These are phyloP conservation scores for Drosophila rufa DNA, from an alignment of 1,140 invertebrate genomes.

Conservation along the genomic window DNA sequence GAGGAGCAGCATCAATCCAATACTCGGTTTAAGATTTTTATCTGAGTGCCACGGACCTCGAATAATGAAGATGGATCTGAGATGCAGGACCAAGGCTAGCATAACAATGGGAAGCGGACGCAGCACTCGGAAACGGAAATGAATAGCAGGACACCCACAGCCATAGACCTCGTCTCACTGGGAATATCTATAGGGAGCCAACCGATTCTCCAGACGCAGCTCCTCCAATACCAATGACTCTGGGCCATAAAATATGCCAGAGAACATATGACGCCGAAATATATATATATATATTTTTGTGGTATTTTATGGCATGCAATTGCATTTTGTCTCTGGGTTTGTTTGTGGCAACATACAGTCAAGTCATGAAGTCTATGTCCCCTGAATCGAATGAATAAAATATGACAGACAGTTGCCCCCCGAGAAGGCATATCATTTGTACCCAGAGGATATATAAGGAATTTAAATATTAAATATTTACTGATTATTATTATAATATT, in stretches of 20 bases:
- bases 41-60: neutral
- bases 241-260: constrained; percentile 33
- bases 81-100: constrained; percentile 35
- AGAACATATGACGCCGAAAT: constrained; percentile 11
- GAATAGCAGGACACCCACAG: constrained; percentile 69
- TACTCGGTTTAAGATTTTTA: neutral
- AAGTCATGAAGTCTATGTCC: constrained; percentile 7
- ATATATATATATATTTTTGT: constrained; percentile 8
- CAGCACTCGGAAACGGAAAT: constrained; percentile 75
- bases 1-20: neutral
- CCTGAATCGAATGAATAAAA: constrained; percentile 11
- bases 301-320: constrained; percentile 35
- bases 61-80: constrained; percentile 65
- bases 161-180: constrained; percentile 22
- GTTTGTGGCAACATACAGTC: constrained; percentile 23
- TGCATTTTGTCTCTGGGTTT: constrained; percentile 13
- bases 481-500: neutral
- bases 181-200: neutral
- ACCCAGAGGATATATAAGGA: neutral
- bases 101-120: constrained; percentile 69
- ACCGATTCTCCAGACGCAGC: neutral
- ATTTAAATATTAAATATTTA: neutral
- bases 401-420: constrained; percentile 5
- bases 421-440: neutral
- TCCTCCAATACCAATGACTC: constrained; percentile 10